phyloP scores from a whole-genome alignment of 2,113 vertebrate species.

The Cottus gobio region DNA sequence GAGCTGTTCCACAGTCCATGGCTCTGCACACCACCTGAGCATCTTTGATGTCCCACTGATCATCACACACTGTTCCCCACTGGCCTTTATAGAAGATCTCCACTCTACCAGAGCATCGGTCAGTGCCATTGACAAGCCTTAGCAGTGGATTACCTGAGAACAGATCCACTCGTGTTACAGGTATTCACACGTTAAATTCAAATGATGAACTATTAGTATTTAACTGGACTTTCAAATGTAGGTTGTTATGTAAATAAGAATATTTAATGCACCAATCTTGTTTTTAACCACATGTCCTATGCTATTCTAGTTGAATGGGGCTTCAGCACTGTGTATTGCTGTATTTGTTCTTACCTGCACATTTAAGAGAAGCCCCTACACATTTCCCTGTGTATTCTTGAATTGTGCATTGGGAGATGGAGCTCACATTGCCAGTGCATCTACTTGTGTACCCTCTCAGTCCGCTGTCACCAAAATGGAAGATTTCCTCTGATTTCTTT shows the following conservation, averaged over 20 bases:
- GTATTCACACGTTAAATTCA: background rate
- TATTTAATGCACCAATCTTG: background rate
- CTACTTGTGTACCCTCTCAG: slow-evolving; percentile 24
- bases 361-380: slow-evolving; percentile 52
- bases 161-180: background rate
- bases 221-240: background rate
- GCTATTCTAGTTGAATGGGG: background rate
- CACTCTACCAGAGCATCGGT: slow-evolving; percentile 75
- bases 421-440: slow-evolving; percentile 61
- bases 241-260: background rate
- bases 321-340: background rate
- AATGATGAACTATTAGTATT: background rate
- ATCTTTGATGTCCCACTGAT: slow-evolving; percentile 66
- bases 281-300: background rate
- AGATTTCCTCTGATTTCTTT: background rate
- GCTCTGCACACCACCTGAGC: slow-evolving; percentile 76
- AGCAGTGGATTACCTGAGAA: slow-evolving; percentile 33
- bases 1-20: slow-evolving; percentile 73
- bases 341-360: slow-evolving; percentile 58
- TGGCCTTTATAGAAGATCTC: slow-evolving; percentile 62
- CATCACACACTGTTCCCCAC: slow-evolving; percentile 78
- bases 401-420: slow-evolving; percentile 58
- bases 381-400: slow-evolving; percentile 33
- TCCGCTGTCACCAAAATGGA: slow-evolving; percentile 44
- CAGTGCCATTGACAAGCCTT: slow-evolving; percentile 64